Evolutionary conservation across 2,113 vertebrate genomes (phyloP), one percentile per base, ranked within the genome.

Genomic region (Microcebus lehilahytsara): DNA sequence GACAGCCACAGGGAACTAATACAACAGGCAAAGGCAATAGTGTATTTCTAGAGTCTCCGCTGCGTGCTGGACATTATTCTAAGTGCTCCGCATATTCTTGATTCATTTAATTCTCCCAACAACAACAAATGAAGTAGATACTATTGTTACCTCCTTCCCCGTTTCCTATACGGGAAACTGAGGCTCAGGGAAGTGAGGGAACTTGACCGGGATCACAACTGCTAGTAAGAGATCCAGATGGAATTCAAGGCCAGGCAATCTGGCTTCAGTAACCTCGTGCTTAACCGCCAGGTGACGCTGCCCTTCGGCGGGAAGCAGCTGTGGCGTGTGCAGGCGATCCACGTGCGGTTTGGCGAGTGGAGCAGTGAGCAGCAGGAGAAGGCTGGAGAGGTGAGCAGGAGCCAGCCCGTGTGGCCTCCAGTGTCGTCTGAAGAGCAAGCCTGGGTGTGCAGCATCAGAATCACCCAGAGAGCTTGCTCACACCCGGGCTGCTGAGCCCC

Each of bases 321-420:
- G 74, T 46, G 3, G 62, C 16, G 5, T 19, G 22, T 17, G 40
- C 16, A 74, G 34, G 6, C 9, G 12, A 66, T 27, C 30, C 8
- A 60, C 27, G 13, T 11, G 25, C 58, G 37, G 72, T 53, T 62
- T 81, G 85, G 13, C 11, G 42, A 40, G 58, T 27, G 25, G 60
- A 60, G 79, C 23, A 2, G 1, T 71, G 46, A 71, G 19, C 23
- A 51, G 37, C 78, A 85, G 81, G 23, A 19, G n/a, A 72, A 75
- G n/a, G 64, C 34, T 53, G 27, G 58, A 22, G 5, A 84, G 85
- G 12, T 56, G 58, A 11, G 17, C 25, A 37, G 46, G 58, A 42
- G 49, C 13, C 71, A n/a, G 42, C 23, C 6, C 17, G 10, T 2
- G 11, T 62, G 19, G 0, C 72, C 4, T 66, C 1, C 0, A 74